Evolutionary conservation across 2,888 invertebrate species (phyloP), one percentile per base, ranked within the genome.

Genomic region (Scaptomyza reducta): DNA sequence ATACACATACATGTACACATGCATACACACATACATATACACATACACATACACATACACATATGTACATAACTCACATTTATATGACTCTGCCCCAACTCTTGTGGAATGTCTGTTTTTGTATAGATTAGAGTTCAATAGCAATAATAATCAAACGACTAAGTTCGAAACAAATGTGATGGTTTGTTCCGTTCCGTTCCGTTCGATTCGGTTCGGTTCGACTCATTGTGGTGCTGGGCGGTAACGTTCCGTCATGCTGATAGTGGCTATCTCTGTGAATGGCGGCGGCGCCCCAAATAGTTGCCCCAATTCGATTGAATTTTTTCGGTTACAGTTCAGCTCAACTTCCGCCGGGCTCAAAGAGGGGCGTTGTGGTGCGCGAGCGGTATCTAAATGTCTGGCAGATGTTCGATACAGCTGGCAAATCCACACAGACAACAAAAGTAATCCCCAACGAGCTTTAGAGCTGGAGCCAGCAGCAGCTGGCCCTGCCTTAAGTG

Each of bases 41-140:
- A 22, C 3, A 2, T 22, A 22, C 5, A 22, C 3, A 22, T 22
- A 3, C 5, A 22, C 3, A 22, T 22, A 22, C 1, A 22, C 3
- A 3, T 22, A 22, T 22, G 3, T 22, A 22, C 3, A 22, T 22
- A 22, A 2, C 3, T 22, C 22, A 22, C 3, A 22, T 22, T 22
- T 22, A 22, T 22, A 22, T 22, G 22, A 22, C 22, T 22, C 5
- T 22, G 22, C 22, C n/a, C n/a, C n/a, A n/a, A n/a, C n/a, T n/a
- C n/a, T n/a, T n/a, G n/a, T n/a, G n/a, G n/a, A n/a, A n/a, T n/a
- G n/a, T n/a, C n/a, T n/a, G n/a, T n/a, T 14, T 29, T 18, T 2
- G 7, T 29, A 31, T 54, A 77, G 73, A 76, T 73, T 79, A 68
- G 44, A 62, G 58, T 73, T 76, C 86, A 81, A 85, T 79, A 73